Conservation (phyloP, 1,140 invertebrate genomes). For the Leptinotarsa undecemlineata region DNA sequence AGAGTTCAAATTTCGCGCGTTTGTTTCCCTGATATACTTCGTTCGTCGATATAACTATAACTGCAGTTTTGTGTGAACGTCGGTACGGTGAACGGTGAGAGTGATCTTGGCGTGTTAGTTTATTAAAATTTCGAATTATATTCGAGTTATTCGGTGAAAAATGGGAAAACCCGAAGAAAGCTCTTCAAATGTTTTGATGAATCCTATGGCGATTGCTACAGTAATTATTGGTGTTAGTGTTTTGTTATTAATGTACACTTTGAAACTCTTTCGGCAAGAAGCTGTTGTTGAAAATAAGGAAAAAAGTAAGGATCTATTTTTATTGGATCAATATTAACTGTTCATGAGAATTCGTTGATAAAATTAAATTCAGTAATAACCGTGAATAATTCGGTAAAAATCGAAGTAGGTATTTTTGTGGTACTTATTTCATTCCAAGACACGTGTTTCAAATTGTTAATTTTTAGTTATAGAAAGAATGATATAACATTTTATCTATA, state of each 20-base stretch:
- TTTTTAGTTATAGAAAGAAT: background rate
- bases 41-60: background rate
- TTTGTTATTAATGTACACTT: conserved; percentile 39
- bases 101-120: conserved; percentile 17
- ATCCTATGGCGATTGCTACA: conserved; percentile 32
- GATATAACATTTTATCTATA: background rate
- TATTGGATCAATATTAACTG: background rate
- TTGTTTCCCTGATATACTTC: conserved; percentile 14
- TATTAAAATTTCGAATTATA: background rate
- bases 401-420: too few relatives aligned
- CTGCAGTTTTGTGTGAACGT: conserved; percentile 21
- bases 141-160: background rate
- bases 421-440: background rate
- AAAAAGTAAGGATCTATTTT: conserved; percentile 36
- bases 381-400: too few relatives aligned
- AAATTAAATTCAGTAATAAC: background rate
- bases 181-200: conserved; percentile 13
- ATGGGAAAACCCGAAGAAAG: conserved; percentile 25
- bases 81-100: conserved; percentile 18
- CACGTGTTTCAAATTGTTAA: conserved; percentile 38
- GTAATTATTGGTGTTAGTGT: conserved; percentile 36
- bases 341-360: background rate
- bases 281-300: conserved; percentile 24
- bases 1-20: conserved; percentile 33
- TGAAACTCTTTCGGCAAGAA: conserved; percentile 37